Conservation (phyloP, 1,140 invertebrate species). For the Drosophila repletoides region DNA sequence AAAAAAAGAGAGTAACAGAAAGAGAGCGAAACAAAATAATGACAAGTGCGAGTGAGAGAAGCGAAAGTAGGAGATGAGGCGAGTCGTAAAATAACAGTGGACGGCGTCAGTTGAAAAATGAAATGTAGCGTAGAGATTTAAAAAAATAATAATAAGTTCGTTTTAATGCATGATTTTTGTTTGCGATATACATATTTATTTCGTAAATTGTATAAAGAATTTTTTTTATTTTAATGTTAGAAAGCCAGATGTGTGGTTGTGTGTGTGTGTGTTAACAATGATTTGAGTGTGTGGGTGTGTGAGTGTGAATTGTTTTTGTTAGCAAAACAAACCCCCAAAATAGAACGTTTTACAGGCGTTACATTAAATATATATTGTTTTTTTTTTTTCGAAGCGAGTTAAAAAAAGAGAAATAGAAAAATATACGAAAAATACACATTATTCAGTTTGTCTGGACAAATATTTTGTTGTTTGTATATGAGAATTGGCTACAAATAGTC, state of each 20-base stretch:
- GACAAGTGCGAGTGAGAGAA: constrained; percentile 36
- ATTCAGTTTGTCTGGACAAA: constrained; percentile 72
- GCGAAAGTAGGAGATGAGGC: constrained; percentile 15
- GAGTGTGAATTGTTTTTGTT: constrained; percentile 43
- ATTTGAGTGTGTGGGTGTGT: constrained; percentile 24
- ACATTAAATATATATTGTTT: constrained; percentile 58
- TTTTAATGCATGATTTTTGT: constrained; percentile 14
- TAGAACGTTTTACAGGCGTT: constrained; percentile 70
- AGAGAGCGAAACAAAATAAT: constrained; percentile 20
- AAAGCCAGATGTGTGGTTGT: constrained; percentile 46
- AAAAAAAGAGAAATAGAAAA: constrained; percentile 80
- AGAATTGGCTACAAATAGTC: constrained; percentile 45
- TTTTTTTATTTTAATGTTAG: constrained; percentile 41
- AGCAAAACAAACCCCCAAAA: constrained; percentile 77
- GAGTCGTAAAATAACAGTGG: constrained; percentile 26
- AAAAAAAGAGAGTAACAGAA: constrained; percentile 7
- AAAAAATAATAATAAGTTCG: constrained; percentile 9
- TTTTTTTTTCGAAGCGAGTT: constrained; percentile 61
- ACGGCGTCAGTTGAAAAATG: constrained; percentile 34
- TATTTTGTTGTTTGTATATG: no score
- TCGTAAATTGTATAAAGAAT: not conserved
- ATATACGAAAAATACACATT: constrained; percentile 77
- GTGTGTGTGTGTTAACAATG: constrained; percentile 56
- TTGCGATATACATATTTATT: constrained; percentile 10
- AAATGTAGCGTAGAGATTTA: constrained; percentile 19